Conservation (phyloP, 2,797 vertebrate species). For the Arvicola amphibius region DNA sequence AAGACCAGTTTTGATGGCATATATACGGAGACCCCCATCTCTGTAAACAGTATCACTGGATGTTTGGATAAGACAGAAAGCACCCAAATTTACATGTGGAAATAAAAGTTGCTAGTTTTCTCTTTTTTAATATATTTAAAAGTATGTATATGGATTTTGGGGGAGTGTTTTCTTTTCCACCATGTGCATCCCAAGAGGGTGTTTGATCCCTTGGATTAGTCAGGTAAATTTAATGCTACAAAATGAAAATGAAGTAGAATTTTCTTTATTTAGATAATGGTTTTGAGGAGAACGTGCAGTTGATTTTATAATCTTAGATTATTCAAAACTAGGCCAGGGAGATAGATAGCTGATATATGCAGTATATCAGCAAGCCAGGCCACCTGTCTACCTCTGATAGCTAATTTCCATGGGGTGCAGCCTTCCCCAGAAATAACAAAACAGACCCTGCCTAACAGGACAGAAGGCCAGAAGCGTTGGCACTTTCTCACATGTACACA, state of each 20-base stretch:
- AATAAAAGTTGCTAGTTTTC: not conserved
- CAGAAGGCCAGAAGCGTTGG: accelerated
- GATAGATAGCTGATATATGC: not conserved
- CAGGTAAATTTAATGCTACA: not conserved
- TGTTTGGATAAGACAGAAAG: not conserved
- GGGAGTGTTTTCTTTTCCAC: no score
- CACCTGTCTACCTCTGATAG: not conserved
- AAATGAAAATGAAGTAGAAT: not conserved
- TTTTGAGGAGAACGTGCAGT: not conserved
- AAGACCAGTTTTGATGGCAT: not conserved
- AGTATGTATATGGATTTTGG: not conserved
- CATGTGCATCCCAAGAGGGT: no score
- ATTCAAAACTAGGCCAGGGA: not conserved
- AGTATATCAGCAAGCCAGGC: not conserved
- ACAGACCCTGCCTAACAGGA: not conserved
- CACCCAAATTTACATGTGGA: not conserved
- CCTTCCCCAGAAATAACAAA: not conserved
- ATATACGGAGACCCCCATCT: not conserved
- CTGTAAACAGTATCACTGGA: not conserved
- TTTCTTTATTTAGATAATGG: not conserved
- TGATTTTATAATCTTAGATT: not conserved
- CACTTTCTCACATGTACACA: not conserved
- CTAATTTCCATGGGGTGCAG: not conserved
- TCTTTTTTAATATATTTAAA: not conserved
- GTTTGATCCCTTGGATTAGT: not conserved